phyloP scores from a whole-genome alignment of 2,113 vertebrate species.

The Martes martes region DNA sequence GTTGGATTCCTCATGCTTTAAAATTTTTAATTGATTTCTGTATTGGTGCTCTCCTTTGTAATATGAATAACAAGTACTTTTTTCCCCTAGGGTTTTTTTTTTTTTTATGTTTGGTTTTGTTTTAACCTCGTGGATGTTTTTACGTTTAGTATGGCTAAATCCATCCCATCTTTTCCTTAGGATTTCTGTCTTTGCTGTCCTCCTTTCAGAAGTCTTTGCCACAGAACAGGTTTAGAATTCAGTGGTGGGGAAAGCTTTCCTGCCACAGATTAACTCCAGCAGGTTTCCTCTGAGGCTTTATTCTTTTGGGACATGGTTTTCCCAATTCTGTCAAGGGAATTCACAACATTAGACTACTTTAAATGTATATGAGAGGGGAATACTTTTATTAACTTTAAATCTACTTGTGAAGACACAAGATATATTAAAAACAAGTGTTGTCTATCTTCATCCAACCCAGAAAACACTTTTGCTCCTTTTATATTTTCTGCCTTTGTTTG shows the following conservation, averaged over 20 bases:
- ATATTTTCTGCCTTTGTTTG: not conserved
- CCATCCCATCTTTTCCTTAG: not conserved
- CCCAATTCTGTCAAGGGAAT: not conserved
- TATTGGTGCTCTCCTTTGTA: not conserved
- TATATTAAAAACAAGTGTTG: not conserved
- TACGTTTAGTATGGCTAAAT: slow-evolving; percentile 12
- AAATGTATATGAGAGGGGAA: not conserved
- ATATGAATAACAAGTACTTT: not conserved
- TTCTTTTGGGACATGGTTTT: not conserved
- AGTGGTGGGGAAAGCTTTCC: not conserved
- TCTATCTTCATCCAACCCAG: not conserved
- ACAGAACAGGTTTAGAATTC: not conserved
- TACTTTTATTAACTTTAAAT: slow-evolving; percentile 12
- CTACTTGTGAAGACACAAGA: not conserved
- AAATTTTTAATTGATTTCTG: not conserved
- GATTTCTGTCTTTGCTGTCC: not conserved
- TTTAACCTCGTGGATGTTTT: slow-evolving; percentile 11
- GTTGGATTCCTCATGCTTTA: not conserved
- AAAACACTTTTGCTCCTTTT: not conserved
- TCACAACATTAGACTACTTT: not conserved
- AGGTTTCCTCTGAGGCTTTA: not conserved
- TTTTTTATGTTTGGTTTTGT: not conserved
- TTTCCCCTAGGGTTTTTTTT: not conserved
- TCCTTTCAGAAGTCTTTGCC: slow-evolving; percentile 25
- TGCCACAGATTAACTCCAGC: not conserved